phyloP scores from a whole-genome alignment of 1,140 invertebrate species.

The Eumeta japonica region DNA sequence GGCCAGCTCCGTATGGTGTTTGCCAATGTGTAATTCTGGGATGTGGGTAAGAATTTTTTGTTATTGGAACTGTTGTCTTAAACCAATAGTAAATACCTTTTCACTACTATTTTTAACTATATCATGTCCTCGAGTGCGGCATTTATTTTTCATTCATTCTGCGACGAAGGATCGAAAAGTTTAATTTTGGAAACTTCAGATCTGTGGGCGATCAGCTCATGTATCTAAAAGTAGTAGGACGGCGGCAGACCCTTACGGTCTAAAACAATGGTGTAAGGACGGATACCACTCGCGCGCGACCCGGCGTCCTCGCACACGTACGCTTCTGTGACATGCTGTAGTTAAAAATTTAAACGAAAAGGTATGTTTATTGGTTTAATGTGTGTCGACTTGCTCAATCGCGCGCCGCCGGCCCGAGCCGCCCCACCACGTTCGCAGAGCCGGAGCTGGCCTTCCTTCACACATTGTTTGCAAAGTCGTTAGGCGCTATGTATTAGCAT shows the following conservation, averaged over 20 bases:
- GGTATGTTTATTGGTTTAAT: conserved; percentile 52
- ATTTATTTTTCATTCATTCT: conserved; percentile 49
- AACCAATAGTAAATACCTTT: conserved; percentile 59
- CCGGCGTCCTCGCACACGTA: no score
- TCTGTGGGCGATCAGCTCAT: conserved; percentile 23
- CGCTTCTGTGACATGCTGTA: conserved; percentile 45
- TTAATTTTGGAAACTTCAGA: conserved; percentile 48
- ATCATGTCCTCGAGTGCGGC: conserved; percentile 56
- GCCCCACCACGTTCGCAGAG: no score
- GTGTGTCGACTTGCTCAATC: conserved; percentile 22
- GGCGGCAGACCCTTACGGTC: no score
- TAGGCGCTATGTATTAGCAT: no score
- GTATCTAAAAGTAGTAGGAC: no score
- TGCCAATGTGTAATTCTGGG: conserved; percentile 31
- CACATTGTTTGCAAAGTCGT: conserved; percentile 79
- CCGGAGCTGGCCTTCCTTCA: conserved; percentile 85
- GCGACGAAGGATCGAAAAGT: conserved; percentile 12
- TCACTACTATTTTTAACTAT: conserved; percentile 60
- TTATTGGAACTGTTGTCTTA: conserved; percentile 41
- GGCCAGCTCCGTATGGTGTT: conserved; percentile 53
- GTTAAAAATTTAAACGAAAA: conserved; percentile 51
- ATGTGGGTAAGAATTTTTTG: conserved; percentile 39
- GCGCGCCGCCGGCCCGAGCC: neutral
- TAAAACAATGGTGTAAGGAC: conserved; percentile 61
- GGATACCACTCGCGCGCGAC: conserved; percentile 35